Conservation (phyloP, 2,888 invertebrate species). For the Mesoligia furuncula region DNA sequence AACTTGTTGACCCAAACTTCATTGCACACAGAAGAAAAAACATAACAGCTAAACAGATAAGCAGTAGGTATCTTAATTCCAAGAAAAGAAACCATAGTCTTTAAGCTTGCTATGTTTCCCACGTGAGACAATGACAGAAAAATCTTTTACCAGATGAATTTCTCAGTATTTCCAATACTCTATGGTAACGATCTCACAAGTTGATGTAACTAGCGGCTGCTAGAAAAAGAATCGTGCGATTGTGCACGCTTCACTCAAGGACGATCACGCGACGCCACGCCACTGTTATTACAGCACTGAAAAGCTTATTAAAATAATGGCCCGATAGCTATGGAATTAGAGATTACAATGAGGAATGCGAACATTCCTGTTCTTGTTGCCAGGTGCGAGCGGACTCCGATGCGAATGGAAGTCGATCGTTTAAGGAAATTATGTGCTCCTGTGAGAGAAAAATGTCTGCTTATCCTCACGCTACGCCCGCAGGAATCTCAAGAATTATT, state of each 20-base stretch:
- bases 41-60: constrained; percentile 23
- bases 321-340: constrained; percentile 75
- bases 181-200: constrained; percentile 68
- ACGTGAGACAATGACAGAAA: constrained; percentile 71
- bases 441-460: constrained; percentile 57
- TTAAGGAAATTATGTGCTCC: constrained; percentile 68
- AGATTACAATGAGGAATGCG: constrained; percentile 80
- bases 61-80: constrained; percentile 23
- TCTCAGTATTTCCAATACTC: constrained; percentile 69
- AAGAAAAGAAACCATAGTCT: constrained; percentile 42
- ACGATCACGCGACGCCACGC: constrained; percentile 78
- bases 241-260: constrained; percentile 82
- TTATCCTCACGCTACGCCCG: constrained; percentile 33
- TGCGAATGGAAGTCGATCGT: constrained; percentile 60
- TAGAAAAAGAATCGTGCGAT: constrained; percentile 80
- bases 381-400: constrained; percentile 71
- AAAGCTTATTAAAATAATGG: constrained; percentile 84
- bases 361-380: constrained; percentile 76
- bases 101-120: constrained; percentile 62
- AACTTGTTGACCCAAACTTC: constrained; percentile 36
- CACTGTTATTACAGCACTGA: constrained; percentile 75
- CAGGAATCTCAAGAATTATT: constrained; percentile 33
- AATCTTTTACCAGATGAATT: constrained; percentile 61
- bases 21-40: constrained; percentile 24
- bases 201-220: constrained; percentile 71